A percentile compares a stretch with the other conserved stretches of the same genome.
These are phyloP conservation scores for Baccha elongata DNA, from an alignment of 2,888 invertebrate species.

Conservation along the genomic window DNA sequence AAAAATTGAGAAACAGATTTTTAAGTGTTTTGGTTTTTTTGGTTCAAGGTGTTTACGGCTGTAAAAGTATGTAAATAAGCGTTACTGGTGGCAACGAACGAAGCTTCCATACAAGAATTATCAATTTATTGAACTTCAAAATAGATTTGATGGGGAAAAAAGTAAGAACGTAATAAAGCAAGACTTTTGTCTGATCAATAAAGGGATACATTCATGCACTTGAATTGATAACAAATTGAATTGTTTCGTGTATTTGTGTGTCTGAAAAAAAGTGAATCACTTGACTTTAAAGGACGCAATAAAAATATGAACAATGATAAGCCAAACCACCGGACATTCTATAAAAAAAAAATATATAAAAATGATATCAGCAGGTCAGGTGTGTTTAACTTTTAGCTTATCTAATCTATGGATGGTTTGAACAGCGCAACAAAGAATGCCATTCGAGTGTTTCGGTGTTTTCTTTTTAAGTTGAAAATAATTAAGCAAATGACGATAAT, in stretches of 20 bases:
- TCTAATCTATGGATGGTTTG: not conserved
- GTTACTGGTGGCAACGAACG: too few relatives aligned
- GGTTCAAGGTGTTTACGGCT: too few relatives aligned
- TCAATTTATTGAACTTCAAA: too few relatives aligned
- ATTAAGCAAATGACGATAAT: too few relatives aligned
- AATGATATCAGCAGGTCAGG: not conserved
- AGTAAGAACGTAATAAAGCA: not conserved
- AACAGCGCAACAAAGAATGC: not conserved
- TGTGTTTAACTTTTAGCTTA: not conserved
- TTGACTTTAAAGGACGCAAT: not conserved
- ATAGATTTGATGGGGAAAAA: too few relatives aligned
- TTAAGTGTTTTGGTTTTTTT: too few relatives aligned
- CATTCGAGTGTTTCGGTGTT: too few relatives aligned
- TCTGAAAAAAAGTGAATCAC: not conserved
- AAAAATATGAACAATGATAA: not conserved
- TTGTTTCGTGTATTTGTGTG: not conserved
- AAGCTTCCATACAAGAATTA: too few relatives aligned
- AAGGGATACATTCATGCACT: not conserved
- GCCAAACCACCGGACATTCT: not conserved
- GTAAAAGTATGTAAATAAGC: too few relatives aligned
- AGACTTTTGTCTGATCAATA: not conserved
- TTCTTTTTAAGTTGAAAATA: too few relatives aligned
- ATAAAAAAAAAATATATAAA: not conserved
- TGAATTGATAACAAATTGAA: not conserved
- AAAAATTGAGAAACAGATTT: too few relatives aligned